phyloP scores from a whole-genome alignment of 2,888 invertebrate genomes.

The Callosobruchus maculatus region DNA sequence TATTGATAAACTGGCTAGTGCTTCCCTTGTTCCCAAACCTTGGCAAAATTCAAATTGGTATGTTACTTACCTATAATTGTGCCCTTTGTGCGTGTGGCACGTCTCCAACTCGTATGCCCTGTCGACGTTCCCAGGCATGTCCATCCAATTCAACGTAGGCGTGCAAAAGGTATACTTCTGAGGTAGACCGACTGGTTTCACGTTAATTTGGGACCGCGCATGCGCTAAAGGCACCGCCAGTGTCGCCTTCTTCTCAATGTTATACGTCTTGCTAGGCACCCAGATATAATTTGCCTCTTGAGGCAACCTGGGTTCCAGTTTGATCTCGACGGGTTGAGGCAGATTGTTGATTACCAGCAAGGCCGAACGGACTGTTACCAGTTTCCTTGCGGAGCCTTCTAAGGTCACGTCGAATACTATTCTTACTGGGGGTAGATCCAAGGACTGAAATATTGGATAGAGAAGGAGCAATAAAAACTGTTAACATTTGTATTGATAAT shows the following conservation, averaged over 20 bases:
- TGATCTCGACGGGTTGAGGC: conserved; percentile 68
- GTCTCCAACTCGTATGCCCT: conserved; percentile 45
- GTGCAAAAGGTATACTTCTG: conserved; percentile 56
- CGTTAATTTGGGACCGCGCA: conserved; percentile 69
- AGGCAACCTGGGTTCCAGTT: conserved; percentile 59
- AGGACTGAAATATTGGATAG: conserved; percentile 15
- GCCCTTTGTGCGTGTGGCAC: conserved; percentile 49
- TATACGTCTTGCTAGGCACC: conserved; percentile 43
- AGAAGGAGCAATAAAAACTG: no score
- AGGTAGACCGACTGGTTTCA: conserved; percentile 62
- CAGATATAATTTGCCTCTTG: conserved; percentile 41
- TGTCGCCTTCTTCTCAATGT: conserved; percentile 55
- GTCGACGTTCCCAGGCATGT: conserved; percentile 52
- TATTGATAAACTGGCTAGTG: no score
- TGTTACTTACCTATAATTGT: conserved; percentile 47
- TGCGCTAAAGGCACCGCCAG: conserved; percentile 77
- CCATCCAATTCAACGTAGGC: conserved; percentile 60
- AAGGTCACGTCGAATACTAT: conserved; percentile 88
- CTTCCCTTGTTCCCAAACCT: no score
- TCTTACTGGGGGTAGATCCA: conserved; percentile 59
- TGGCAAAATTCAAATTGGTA: no score
- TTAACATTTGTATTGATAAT: no score
- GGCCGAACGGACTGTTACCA: conserved; percentile 89
- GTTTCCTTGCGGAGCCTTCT: conserved; percentile 90
- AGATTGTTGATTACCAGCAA: conserved; percentile 76